Conservation (phyloP, 2,113 vertebrate genomes). For the Neopipo cinnamomea region DNA sequence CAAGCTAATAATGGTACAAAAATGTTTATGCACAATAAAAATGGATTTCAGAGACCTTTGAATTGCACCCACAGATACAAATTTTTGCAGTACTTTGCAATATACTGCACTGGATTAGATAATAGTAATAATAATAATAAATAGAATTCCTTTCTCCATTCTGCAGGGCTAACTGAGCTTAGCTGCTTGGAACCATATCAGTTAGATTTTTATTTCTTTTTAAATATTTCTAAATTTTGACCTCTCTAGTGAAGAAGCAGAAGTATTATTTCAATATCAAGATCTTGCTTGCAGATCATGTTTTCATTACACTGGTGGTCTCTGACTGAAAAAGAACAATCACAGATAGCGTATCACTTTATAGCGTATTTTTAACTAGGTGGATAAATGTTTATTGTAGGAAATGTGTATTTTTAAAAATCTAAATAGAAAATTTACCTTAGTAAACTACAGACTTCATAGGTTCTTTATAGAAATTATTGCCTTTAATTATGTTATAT, state of each 20-base stretch:
- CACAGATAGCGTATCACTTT: background rate
- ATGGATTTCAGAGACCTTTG: slow-evolving; percentile 17
- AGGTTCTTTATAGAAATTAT: background rate
- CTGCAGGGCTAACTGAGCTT: background rate
- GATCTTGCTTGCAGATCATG: background rate
- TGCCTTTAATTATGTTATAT: background rate
- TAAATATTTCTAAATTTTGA: background rate
- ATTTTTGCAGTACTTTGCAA: background rate
- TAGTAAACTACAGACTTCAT: background rate
- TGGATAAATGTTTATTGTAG: background rate
- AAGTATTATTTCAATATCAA: background rate
- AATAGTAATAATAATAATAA: background rate
- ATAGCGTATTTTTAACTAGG: background rate
- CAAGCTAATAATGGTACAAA: slow-evolving; percentile 52
- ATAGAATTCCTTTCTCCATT: background rate
- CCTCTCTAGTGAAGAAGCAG: background rate
- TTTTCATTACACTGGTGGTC: background rate
- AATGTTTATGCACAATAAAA: slow-evolving; percentile 9
- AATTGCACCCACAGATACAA: background rate
- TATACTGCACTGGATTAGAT: background rate
- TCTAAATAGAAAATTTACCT: background rate
- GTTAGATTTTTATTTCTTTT: background rate
- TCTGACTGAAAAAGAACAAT: background rate
- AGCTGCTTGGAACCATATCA: background rate
- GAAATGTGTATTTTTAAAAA: background rate